Percentiles rank a stretch among this genome's conserved stretches.
phyloP scores from a whole-genome alignment of 2,113 vertebrate species.

The Henicopernis longicauda region DNA sequence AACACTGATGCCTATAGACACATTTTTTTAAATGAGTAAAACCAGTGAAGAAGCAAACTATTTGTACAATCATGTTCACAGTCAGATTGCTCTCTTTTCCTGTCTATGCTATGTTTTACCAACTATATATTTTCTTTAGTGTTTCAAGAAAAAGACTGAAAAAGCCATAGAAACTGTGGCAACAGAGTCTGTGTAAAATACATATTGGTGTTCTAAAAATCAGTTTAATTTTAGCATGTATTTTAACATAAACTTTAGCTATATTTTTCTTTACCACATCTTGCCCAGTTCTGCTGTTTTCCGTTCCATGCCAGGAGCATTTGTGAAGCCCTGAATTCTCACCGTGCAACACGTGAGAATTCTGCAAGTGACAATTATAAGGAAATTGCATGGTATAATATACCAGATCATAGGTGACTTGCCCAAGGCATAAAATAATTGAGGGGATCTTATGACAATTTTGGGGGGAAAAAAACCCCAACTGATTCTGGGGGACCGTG shows the following conservation, averaged over 20 bases:
- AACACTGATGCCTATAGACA: neutral
- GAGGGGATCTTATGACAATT: neutral
- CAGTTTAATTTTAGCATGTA: neutral
- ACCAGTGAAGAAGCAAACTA: neutral
- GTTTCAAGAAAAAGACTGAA: neutral
- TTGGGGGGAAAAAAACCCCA: neutral
- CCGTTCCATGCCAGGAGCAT: neutral
- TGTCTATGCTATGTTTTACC: neutral
- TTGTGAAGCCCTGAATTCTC: neutral
- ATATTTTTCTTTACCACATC: neutral
- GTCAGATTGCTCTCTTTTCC: neutral
- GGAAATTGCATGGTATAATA: neutral
- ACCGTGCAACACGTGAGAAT: neutral
- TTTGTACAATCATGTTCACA: neutral
- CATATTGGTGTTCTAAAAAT: neutral
- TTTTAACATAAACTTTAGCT: constrained; percentile 24
- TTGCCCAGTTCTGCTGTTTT: neutral
- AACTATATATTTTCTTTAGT: neutral
- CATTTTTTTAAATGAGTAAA: neutral
- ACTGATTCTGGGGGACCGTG: neutral
- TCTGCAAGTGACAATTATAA: neutral
- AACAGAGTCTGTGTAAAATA: neutral
- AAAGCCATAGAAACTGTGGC: neutral
- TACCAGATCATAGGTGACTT: neutral
- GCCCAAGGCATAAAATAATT: neutral